Conservation (phyloP, 1,140 invertebrate species). For the Drosophila lacteicornis region DNA sequence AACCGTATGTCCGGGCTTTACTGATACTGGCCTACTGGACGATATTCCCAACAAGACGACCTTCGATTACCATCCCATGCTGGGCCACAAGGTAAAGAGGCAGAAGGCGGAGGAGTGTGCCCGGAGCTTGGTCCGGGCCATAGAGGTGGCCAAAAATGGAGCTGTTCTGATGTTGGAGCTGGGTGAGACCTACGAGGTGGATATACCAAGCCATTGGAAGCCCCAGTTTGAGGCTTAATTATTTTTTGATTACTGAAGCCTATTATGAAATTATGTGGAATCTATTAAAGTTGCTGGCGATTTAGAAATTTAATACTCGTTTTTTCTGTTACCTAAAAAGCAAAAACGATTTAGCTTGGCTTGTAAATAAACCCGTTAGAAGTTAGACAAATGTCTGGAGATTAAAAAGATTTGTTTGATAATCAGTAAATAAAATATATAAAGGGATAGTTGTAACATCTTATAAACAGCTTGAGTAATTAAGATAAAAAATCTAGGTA, state of each 20-base stretch:
- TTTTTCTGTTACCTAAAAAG: not conserved
- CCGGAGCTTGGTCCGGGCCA: slow-evolving; percentile 54
- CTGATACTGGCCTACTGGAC: slow-evolving; percentile 59
- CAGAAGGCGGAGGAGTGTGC: slow-evolving; percentile 63
- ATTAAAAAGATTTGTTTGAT: not conserved
- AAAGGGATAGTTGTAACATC: not conserved
- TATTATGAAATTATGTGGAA: not conserved
- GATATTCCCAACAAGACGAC: slow-evolving; percentile 55
- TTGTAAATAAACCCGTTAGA: too few relatives aligned
- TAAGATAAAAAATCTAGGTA: not conserved
- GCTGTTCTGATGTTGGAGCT: slow-evolving; percentile 60
- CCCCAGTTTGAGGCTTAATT: slow-evolving; percentile 16
- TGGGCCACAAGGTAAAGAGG: slow-evolving; percentile 21
- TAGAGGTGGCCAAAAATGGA: slow-evolving; percentile 60
- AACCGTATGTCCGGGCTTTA: slow-evolving; percentile 77
- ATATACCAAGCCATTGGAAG: slow-evolving; percentile 57
- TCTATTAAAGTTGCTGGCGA: not conserved
- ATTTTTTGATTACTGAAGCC: not conserved
- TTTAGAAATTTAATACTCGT: not conserved
- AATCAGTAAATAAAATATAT: not conserved
- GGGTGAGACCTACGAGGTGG: slow-evolving; percentile 49
- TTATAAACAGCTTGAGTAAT: not conserved
- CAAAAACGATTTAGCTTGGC: not conserved
- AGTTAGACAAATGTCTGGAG: not conserved
- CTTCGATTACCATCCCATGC: slow-evolving; percentile 45